phyloP scores from a whole-genome alignment of 1,140 invertebrate genomes.

The Myzus persicae region DNA sequence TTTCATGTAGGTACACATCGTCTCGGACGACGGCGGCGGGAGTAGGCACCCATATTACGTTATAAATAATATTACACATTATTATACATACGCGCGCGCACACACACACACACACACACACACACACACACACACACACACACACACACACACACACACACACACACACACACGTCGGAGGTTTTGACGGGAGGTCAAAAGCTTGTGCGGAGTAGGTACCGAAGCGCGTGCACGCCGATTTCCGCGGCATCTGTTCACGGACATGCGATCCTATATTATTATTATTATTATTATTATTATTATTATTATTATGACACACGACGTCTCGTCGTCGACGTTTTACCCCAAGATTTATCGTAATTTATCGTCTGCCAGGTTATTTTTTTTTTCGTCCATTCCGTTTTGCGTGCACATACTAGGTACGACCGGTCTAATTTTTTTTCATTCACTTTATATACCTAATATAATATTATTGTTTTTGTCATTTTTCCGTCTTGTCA shows the following conservation, averaged over 20 bases:
- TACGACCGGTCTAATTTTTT: slow-evolving; percentile 34
- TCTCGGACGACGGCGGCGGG: too few species aligned
- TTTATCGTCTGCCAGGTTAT: slow-evolving; percentile 16
- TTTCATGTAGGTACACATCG: too few species aligned
- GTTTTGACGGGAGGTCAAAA: slow-evolving; percentile 39
- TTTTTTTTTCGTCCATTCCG: slow-evolving; percentile 8
- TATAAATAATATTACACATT: too few species aligned
- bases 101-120: neutral
- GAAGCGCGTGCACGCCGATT: slow-evolving; percentile 49
- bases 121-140: neutral
- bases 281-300: slow-evolving; percentile 13
- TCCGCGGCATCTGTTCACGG: slow-evolving; percentile 51
- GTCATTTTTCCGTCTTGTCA: slow-evolving; percentile 24
- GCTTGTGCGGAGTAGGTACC: neutral
- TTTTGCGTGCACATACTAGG: neutral
- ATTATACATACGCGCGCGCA: too few species aligned
- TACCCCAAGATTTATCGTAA: slow-evolving; percentile 48
- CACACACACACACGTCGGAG: neutral
- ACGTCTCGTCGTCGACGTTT: slow-evolving; percentile 40
- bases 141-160: neutral
- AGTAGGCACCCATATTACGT: too few species aligned
- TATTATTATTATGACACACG: slow-evolving; percentile 52
- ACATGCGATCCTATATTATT: slow-evolving; percentile 43
- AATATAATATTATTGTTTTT: neutral
- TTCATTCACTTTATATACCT: neutral